Evolutionary conservation across 2,113 vertebrate species (phyloP).

Genomic region (Ciconia maguari): DNA sequence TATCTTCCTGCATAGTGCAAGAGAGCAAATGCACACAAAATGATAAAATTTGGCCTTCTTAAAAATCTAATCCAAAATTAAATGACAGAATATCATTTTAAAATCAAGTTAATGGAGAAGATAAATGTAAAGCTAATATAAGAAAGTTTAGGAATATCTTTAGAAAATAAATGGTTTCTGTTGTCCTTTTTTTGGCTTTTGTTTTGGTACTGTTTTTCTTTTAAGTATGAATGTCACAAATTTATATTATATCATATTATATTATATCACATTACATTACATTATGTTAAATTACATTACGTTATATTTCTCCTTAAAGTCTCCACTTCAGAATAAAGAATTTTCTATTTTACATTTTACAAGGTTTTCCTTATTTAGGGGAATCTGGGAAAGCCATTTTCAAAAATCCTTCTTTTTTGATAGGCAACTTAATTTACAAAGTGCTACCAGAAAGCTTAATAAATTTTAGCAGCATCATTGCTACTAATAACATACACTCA

Average conservation of each 20-base stretch:
- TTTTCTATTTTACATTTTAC: neutral
- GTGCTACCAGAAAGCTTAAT: neutral
- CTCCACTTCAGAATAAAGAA: neutral
- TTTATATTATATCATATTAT: neutral
- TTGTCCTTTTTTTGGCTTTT: neutral
- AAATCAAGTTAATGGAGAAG: neutral
- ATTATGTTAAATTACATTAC: fast-evolving
- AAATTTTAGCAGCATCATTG: neutral
- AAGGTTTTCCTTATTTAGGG: neutral
- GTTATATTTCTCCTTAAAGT: neutral
- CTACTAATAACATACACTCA: neutral
- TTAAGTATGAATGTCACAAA: neutral
- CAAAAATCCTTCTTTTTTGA: neutral
- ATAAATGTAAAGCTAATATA: neutral
- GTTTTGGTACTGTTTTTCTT: neutral
- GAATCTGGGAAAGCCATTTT: neutral
- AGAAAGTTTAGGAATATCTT: neutral
- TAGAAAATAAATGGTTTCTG: neutral
- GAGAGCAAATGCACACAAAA: neutral
- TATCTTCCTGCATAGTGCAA: neutral
- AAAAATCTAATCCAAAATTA: neutral
- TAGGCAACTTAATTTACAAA: neutral
- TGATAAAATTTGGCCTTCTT: neutral
- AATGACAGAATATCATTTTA: neutral
- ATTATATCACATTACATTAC: too few species aligned